Evolutionary conservation across 2,888 invertebrate genomes (phyloP), one percentile per base, ranked within the genome.

Genomic region (Meganola albula): DNA sequence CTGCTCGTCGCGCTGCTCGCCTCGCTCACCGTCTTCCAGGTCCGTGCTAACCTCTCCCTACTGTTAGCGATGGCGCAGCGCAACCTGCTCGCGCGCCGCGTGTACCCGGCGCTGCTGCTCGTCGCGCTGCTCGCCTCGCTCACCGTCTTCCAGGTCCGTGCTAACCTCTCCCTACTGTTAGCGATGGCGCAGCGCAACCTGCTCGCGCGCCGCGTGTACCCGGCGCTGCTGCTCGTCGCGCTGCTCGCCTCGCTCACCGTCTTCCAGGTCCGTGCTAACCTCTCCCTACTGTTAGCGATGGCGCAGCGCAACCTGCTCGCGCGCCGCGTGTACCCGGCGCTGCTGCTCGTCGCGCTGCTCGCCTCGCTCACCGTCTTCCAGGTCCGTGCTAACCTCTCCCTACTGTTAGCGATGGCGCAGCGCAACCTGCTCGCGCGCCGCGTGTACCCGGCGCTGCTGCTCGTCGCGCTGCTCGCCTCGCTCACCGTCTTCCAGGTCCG

Each of bases 281-380:
- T 5, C 16, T 16, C 98, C 1, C 74, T 93, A 7, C 80, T 91
- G 33, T 87, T 93, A 4, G 70, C 86, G 22, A 89, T 90, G 54
- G 88, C 90, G 47, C 86, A 89, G 44, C 90, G 92, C 57, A 93
- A 94, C 68, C 74, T 95, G 43, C 90, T 98, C 20, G 91, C 93
- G 14, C 88, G 97, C 30, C 88, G 96, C 50, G 91, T 97, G 6
- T 99, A 98, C 85, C 98, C 98, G 13, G 93, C 93, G 56, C 88
- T 97, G 48, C 86, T 98, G 60, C 84, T 96, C 27, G 83, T 93
- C 12, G 89, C 90, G 28, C 75, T 92, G 32, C 80, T 93, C 9
- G 35, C 32, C 27, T 32, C 42, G 31, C 42, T 42, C 33, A 82
- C 98, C 28, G 70, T 91, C 0, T 87, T 93, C 26, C 42, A 42